Percentiles rank a stretch among this genome's conserved stretches.
Evolutionary conservation across 2,113 vertebrate genomes (phyloP).

Genomic region (Carollia perspicillata): DNA sequence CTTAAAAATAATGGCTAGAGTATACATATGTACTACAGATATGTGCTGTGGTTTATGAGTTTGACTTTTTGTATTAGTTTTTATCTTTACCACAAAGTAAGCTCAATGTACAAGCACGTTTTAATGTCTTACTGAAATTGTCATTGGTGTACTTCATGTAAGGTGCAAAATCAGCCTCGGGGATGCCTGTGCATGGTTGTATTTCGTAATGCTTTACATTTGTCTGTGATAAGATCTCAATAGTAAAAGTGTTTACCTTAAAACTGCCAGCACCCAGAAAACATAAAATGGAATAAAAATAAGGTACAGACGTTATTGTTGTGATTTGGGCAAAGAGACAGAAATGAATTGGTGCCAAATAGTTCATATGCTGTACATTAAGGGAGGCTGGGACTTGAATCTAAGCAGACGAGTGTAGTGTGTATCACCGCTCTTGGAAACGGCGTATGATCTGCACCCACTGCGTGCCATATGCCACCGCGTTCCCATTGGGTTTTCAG

Average conservation of each 20-base stretch:
- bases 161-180: not conserved
- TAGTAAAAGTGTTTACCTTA: not conserved
- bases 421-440: not conserved
- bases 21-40: not conserved
- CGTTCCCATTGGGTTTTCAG: not conserved
- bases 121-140: not conserved
- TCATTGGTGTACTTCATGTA: not conserved
- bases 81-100: not conserved
- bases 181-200: not conserved
- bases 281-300: not conserved
- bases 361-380: not conserved
- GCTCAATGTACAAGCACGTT: not conserved
- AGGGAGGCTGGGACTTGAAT: slow-evolving; percentile 16
- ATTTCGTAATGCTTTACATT: slow-evolving; percentile 20
- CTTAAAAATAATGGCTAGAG: not conserved
- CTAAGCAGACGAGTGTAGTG: not conserved
- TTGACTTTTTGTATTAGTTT: not conserved
- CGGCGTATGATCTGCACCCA: not conserved
- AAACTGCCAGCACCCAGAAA: not conserved
- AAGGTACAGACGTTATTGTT: not conserved
- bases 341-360: slow-evolving; percentile 26
- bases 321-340: slow-evolving; percentile 2
- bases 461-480: not conserved
- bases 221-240: not conserved
- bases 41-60: not conserved